These are phyloP conservation scores for Drosophila neotestacea DNA, from an alignment of 2,888 invertebrate species.

Conservation along the genomic window DNA sequence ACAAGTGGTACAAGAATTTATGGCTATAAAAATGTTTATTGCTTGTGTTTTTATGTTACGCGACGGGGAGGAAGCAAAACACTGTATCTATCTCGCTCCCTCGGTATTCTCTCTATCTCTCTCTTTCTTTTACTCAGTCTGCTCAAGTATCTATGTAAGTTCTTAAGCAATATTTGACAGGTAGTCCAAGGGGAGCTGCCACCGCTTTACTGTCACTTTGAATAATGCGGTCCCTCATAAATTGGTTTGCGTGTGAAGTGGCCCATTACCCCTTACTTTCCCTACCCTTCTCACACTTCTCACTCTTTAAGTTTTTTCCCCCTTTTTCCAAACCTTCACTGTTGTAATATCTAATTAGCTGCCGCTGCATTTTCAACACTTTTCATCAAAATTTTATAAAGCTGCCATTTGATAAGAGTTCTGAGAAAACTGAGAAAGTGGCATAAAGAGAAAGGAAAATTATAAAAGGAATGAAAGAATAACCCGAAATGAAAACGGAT, in stretches of 20 bases:
- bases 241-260: slow-evolving; percentile 54
- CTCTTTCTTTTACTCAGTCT: neutral
- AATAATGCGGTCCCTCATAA: slow-evolving; percentile 66
- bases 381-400: slow-evolving; percentile 44
- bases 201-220: slow-evolving; percentile 63
- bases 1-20: slow-evolving; percentile 65
- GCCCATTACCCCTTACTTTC: neutral
- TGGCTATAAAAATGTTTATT: slow-evolving; percentile 79
- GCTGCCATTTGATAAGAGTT: slow-evolving; percentile 51
- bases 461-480: neutral
- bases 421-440: slow-evolving; percentile 19
- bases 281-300: neutral
- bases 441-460: neutral
- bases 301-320: neutral
- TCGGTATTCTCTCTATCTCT: neutral
- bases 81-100: neutral
- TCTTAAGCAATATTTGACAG: slow-evolving; percentile 57
- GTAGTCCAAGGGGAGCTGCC: slow-evolving; percentile 52
- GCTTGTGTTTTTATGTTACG: slow-evolving; percentile 57
- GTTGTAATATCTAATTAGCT: slow-evolving; percentile 57
- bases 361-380: slow-evolving; percentile 48
- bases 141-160: slow-evolving; percentile 23
- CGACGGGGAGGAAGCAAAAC: slow-evolving; percentile 12
- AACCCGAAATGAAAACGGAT: slow-evolving; percentile 18
- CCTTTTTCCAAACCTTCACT: neutral